Percentiles rank a stretch among this genome's conserved stretches.
These are phyloP conservation scores for Leptestheria dahalacensis DNA, from an alignment of 1,140 invertebrate species.

Conservation along the genomic window DNA sequence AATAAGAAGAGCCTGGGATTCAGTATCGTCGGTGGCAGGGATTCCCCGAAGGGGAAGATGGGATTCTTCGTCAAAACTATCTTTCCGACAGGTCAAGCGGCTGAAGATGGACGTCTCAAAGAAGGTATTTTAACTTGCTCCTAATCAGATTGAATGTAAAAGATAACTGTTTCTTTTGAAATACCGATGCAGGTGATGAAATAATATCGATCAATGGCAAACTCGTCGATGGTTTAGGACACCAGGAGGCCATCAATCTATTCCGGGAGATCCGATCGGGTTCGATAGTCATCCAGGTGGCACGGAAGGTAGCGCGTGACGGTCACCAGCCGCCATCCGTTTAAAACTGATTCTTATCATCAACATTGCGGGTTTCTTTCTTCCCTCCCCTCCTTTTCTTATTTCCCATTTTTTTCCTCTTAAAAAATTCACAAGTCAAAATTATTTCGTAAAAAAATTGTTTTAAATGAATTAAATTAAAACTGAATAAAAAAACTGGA, in stretches of 20 bases:
- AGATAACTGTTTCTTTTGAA: not conserved
- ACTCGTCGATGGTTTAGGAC: slow-evolving; percentile 6
- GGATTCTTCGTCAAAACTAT: slow-evolving; percentile 39
- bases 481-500: not conserved
- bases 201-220: slow-evolving; percentile 12
- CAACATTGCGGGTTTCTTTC: too few species aligned
- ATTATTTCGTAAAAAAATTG: not conserved
- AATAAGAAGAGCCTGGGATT: slow-evolving; percentile 36
- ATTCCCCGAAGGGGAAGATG: slow-evolving; percentile 35
- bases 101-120: slow-evolving; percentile 31
- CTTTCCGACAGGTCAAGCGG: slow-evolving; percentile 34
- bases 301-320: slow-evolving; percentile 10
- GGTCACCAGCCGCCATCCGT: not conserved
- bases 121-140: slow-evolving; percentile 29
- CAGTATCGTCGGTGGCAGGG: slow-evolving; percentile 38
- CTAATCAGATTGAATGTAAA: not conserved
- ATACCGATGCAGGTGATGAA: slow-evolving; percentile 8
- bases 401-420: not conserved
- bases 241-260: slow-evolving; percentile 8
- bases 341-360: too few species aligned
- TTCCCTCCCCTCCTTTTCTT: not conserved
- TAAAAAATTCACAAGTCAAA: not conserved
- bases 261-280: slow-evolving; percentile 10
- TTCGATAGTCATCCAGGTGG: slow-evolving; percentile 10
- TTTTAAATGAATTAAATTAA: not conserved